These are phyloP conservation scores for Neotoma lepida DNA, from an alignment of 2,113 vertebrate genomes.

Conservation along the genomic window DNA sequence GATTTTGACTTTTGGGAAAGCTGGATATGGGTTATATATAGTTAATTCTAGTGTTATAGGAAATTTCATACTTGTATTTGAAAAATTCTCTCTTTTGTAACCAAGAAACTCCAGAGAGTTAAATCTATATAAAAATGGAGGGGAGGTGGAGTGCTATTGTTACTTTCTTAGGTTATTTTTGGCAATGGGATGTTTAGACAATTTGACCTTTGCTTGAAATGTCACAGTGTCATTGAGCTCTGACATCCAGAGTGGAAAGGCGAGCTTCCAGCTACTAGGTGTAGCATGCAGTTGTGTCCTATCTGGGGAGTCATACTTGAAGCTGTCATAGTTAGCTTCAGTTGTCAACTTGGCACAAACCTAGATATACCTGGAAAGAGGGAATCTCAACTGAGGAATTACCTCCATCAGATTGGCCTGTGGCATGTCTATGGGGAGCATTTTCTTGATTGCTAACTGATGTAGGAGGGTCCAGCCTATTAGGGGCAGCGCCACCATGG, in stretches of 20 bases:
- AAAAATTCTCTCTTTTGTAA: background rate
- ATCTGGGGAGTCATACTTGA: background rate
- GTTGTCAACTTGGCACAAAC: background rate
- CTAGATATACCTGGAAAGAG: background rate
- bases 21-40: background rate
- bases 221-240: background rate
- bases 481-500: background rate
- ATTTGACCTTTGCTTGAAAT: background rate
- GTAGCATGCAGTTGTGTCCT: background rate
- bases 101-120: background rate
- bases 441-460: background rate
- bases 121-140: background rate
- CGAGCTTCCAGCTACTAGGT: background rate
- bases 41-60: background rate
- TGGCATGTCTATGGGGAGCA: background rate
- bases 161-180: constrained; percentile 20
- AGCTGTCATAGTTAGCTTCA: background rate
- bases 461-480: background rate
- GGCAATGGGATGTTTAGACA: background rate
- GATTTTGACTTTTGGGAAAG: background rate
- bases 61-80: background rate
- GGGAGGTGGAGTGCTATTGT: background rate
- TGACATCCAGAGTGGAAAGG: background rate
- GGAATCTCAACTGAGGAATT: background rate
- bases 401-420: background rate